Evolutionary conservation across 2,888 invertebrate species (phyloP), one percentile per base, ranked within the genome.

Genomic region (Spisula subtruncata): DNA sequence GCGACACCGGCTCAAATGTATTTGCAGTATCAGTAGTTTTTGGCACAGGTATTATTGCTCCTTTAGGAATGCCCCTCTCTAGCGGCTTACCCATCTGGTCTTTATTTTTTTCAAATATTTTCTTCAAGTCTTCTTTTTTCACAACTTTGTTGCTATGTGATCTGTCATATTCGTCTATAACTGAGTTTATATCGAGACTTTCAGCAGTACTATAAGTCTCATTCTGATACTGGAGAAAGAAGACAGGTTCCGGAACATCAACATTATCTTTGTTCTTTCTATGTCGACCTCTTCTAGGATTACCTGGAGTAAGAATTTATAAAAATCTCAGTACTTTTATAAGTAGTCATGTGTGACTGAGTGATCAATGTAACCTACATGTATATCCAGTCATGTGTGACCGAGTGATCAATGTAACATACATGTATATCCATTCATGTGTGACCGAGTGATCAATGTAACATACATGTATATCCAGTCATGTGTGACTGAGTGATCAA

Each of bases 31-130:
- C 83, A 41, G 75, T n/a, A n/a, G 32, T 12, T 85, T 85, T 85
- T 20, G 35, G 66, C 0, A 10, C 75, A 51, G 90, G 79, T 29
- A 87, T 35, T 46, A 80, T 81, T 0, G 86, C 86, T 29, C 89
- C 89, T 66, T 75, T 60, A 14, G 86, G 81, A 71, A 86, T 87
- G 46, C 84, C 75, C 41, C 86, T 90, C 66, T 90, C 89, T 46
- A 90, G 41, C 0, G 90, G 89, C 25, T 89, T 82, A 5, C 92
- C 92, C 90, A 92, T 92, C 29, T 89, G 87, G 18, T 90, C 92
- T 81, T 86, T 90, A 75, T 92, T 90, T 60, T 91, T 92, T 56
- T 92, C 89, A 25, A 92, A 87, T 46, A 90, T 89, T 79, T 91
- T 92, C 60, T 90, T 91, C 81, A 92, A 48, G 20, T 92, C 91